These are phyloP conservation scores for Villa cingulata DNA, from an alignment of 2,888 invertebrate species.

Conservation along the genomic window DNA sequence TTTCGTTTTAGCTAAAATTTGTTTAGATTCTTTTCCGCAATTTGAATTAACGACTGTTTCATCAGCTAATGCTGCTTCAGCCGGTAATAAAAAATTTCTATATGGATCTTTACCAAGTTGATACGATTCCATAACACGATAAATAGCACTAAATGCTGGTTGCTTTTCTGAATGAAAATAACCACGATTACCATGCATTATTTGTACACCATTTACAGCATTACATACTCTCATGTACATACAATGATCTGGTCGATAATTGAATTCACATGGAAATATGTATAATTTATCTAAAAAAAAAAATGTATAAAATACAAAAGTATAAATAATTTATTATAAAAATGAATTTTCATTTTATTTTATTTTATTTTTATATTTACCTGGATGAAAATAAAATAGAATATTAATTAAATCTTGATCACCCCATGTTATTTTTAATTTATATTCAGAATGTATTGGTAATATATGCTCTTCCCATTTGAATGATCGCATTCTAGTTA, in stretches of 20 bases:
- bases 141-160: conserved; percentile 65
- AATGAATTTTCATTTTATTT: background rate
- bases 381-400: conserved; percentile 67
- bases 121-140: conserved; percentile 42
- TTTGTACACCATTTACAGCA: conserved; percentile 50
- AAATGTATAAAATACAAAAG: background rate
- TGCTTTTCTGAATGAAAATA: conserved; percentile 78
- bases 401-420: conserved; percentile 91
- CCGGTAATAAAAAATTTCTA: conserved; percentile 43
- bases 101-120: conserved; percentile 52
- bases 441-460: conserved; percentile 74
- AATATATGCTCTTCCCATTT: conserved; percentile 74
- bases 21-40: conserved; percentile 48
- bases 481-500: conserved; percentile 77
- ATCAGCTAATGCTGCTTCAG: conserved; percentile 35
- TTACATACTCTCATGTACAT: conserved; percentile 86
- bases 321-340: background rate
- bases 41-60: conserved; percentile 44
- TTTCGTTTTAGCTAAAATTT: conserved; percentile 38
- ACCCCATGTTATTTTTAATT: conserved; percentile 85
- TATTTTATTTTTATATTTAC: conserved; percentile 27
- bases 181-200: conserved; percentile 78
- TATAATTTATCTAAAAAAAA: conserved; percentile 58
- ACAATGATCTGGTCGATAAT: conserved; percentile 91
- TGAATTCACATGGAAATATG: conserved; percentile 72